phyloP scores from a whole-genome alignment of 1,140 invertebrate genomes.

The Conopomorpha cramerella region DNA sequence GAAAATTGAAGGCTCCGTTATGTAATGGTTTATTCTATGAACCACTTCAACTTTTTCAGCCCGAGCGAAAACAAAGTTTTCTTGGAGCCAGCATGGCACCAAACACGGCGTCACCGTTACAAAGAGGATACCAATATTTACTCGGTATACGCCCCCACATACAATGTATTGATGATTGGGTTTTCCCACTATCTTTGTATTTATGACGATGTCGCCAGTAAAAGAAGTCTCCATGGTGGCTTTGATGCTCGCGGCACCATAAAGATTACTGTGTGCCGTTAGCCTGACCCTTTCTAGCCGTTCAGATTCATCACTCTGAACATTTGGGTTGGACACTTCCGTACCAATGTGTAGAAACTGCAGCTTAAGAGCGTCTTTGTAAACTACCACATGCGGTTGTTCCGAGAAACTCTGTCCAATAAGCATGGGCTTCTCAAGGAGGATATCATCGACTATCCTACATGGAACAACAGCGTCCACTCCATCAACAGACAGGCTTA shows the following conservation, averaged over 20 bases:
- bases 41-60: slow-evolving; percentile 1
- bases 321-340: slow-evolving; percentile 1
- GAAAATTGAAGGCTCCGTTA: neutral
- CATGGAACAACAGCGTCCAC: slow-evolving; percentile 8
- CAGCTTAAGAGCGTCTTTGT: slow-evolving; percentile 7
- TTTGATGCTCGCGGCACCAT: slow-evolving; percentile 1
- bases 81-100: neutral
- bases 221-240: neutral
- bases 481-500: slow-evolving; percentile 7
- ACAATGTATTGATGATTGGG: slow-evolving; percentile 2
- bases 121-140: neutral
- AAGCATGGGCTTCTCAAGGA: slow-evolving; percentile 8
- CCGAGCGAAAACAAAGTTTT: slow-evolving; percentile 1
- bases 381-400: slow-evolving; percentile 8
- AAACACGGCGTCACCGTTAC: neutral
- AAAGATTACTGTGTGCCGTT: neutral
- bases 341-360: slow-evolving; percentile 4
- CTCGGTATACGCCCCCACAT: slow-evolving; percentile 3
- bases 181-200: slow-evolving; percentile 4
- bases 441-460: slow-evolving; percentile 7
- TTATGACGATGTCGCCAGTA: neutral
- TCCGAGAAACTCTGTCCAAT: slow-evolving; percentile 10
- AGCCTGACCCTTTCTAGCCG: neutral
- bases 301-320: neutral
- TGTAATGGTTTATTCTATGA: neutral